Conservation (phyloP, 1,140 invertebrate genomes). For the Thaumatotibia leucotreta region DNA sequence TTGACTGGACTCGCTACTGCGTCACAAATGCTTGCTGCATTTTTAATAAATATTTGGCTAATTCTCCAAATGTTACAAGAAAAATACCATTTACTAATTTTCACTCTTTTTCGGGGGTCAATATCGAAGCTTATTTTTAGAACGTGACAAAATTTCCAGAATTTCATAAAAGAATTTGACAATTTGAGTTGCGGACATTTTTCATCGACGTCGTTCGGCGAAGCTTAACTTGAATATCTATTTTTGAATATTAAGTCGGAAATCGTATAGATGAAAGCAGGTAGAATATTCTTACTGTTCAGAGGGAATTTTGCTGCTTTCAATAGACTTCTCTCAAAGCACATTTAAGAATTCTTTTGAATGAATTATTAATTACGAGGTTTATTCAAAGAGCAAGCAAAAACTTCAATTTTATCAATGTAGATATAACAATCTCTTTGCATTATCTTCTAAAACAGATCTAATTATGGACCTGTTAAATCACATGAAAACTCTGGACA, state of each 20-base stretch:
- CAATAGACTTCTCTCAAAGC: conserved; percentile 21
- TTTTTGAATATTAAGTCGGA: not conserved
- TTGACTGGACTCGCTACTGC: not conserved
- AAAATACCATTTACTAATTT: not conserved
- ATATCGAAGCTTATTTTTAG: not conserved
- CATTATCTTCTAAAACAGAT: too few relatives aligned
- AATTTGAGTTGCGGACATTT: not conserved
- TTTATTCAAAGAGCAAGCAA: too few relatives aligned
- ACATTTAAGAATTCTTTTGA: conserved; percentile 26
- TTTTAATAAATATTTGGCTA: not conserved
- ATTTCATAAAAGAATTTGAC: not conserved
- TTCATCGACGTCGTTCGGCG: not conserved
- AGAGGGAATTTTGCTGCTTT: conserved; percentile 28
- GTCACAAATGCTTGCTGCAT: not conserved
- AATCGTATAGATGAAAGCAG: conserved; percentile 7
- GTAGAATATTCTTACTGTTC: conserved; percentile 22
- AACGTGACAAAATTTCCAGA: not conserved
- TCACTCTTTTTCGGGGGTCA: not conserved
- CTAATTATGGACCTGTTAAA: too few relatives aligned
- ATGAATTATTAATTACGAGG: not conserved
- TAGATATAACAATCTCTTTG: too few relatives aligned
- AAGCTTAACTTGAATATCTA: not conserved
- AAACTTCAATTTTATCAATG: too few relatives aligned
- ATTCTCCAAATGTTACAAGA: not conserved
- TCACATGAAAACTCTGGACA: too few relatives aligned